phyloP scores from a whole-genome alignment of 2,888 invertebrate genomes.

The Brachyptera putata region DNA sequence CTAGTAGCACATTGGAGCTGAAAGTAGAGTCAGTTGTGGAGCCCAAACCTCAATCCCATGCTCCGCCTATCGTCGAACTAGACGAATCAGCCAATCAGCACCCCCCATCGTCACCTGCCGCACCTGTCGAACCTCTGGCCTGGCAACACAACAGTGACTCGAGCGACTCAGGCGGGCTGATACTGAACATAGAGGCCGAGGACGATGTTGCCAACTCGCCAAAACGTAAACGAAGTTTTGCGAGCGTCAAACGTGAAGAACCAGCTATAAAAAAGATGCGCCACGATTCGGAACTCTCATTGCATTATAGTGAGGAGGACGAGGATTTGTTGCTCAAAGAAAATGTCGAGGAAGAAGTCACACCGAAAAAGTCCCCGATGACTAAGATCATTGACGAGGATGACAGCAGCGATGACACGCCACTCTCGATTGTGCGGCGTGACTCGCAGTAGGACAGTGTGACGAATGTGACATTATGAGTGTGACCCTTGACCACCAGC shows the following conservation, averaged over 20 bases:
- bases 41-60: no score
- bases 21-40: no score
- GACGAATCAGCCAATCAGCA: no score
- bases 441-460: slow-evolving; percentile 7
- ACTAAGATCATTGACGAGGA: slow-evolving; percentile 13
- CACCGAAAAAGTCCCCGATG: background rate
- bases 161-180: slow-evolving; percentile 45
- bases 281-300: slow-evolving; percentile 65
- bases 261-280: slow-evolving; percentile 39
- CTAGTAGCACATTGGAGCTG: no score
- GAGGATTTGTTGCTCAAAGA: slow-evolving; percentile 48
- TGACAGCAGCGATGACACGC: slow-evolving; percentile 9
- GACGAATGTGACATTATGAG: no score
- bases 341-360: background rate
- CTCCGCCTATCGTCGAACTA: no score
- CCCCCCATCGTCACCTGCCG: slow-evolving; percentile 9
- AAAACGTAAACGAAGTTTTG: background rate
- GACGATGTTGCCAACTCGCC: slow-evolving; percentile 30
- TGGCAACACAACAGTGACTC: slow-evolving; percentile 36
- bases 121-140: slow-evolving; percentile 15
- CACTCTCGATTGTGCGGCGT: background rate
- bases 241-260: background rate
- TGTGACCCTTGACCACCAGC: no score
- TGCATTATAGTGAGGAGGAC: slow-evolving; percentile 64
- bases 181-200: slow-evolving; percentile 46